Evolutionary conservation across 2,888 invertebrate species (phyloP).

Genomic region (Rhamnusium bicolor): DNA sequence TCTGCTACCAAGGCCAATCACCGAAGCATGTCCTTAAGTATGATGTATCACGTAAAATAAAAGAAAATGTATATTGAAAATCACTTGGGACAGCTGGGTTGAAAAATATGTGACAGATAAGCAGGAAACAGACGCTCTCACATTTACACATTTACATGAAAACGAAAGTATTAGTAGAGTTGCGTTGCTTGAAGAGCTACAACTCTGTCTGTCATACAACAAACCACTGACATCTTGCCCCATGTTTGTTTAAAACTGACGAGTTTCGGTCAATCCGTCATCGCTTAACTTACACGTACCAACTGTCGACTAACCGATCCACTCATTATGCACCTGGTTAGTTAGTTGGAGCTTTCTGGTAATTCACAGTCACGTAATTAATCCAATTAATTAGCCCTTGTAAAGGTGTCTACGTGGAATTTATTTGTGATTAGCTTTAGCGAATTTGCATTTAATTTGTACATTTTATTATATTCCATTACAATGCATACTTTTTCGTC

Average conservation of each 20-base stretch:
- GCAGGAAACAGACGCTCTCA: no score
- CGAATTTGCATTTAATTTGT: conserved; percentile 10
- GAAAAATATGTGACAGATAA: no score
- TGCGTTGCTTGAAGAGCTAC: not conserved
- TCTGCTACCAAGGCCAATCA: no score
- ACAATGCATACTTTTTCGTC: not conserved
- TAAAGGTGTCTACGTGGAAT: conserved; percentile 47
- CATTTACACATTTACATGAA: not conserved
- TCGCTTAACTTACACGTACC: conserved; percentile 13
- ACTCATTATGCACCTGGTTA: conserved; percentile 44
- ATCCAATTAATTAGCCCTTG: conserved; percentile 51
- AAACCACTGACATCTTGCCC: not conserved
- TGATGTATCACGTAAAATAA: no score
- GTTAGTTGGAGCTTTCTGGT: conserved; percentile 42
- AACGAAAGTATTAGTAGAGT: not conserved
- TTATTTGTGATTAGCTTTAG: conserved; percentile 46
- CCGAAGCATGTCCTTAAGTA: no score
- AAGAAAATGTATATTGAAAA: no score
- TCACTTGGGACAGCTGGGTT: no score
- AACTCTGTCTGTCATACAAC: not conserved
- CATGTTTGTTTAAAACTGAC: conserved; percentile 24
- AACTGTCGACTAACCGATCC: conserved; percentile 25
- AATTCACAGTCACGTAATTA: conserved; percentile 47
- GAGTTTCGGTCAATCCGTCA: conserved; percentile 28
- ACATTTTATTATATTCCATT: not conserved